Percentiles rank a stretch among this genome's conserved stretches.
Conservation (phyloP, 2,797 vertebrate species). For the Epinephelus awoara region DNA sequence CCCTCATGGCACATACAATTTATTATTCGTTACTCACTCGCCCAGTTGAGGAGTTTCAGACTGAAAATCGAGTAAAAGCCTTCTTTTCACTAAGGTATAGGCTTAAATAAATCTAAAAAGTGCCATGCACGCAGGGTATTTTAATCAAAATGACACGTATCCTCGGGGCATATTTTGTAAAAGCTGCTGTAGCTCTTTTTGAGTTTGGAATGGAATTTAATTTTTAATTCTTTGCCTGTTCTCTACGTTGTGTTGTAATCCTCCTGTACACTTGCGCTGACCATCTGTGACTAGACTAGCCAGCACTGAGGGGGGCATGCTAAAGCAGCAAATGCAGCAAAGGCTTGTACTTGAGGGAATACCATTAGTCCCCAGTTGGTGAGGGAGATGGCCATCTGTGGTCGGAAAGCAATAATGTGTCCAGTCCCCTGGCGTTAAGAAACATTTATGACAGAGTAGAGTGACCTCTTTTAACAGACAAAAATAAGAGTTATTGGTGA, state of each 20-base stretch:
- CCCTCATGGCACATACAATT: not conserved
- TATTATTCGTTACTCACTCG: conserved; percentile 3
- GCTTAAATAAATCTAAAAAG: not conserved
- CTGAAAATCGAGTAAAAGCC: not conserved
- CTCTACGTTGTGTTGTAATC: conserved; percentile 27
- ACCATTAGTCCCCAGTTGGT: conserved; percentile 37
- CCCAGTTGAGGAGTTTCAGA: not conserved
- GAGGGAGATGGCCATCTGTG: conserved; percentile 55
- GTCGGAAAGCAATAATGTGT: conserved; percentile 26
- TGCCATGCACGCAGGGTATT: not conserved
- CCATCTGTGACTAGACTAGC: conserved; percentile 59
- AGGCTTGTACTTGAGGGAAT: conserved; percentile 51
- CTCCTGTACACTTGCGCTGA: conserved; percentile 29
- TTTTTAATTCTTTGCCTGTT: conserved; percentile 8
- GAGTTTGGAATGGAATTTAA: not conserved
- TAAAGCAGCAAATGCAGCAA: conserved; percentile 41
- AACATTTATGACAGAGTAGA: conserved; percentile 26
- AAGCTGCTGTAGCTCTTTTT: not conserved
- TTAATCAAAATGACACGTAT: not conserved
- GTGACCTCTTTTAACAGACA: not conserved
- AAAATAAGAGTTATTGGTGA: not conserved
- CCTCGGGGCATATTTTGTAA: not conserved
- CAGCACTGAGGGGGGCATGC: conserved; percentile 20
- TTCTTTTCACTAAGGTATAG: not conserved
- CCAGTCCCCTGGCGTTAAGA: conserved; percentile 23